A percentile compares a stretch with the other conserved stretches of the same genome.
These are phyloP conservation scores for Lethrus apterus DNA, from an alignment of 1,140 invertebrate genomes.

Conservation along the genomic window DNA sequence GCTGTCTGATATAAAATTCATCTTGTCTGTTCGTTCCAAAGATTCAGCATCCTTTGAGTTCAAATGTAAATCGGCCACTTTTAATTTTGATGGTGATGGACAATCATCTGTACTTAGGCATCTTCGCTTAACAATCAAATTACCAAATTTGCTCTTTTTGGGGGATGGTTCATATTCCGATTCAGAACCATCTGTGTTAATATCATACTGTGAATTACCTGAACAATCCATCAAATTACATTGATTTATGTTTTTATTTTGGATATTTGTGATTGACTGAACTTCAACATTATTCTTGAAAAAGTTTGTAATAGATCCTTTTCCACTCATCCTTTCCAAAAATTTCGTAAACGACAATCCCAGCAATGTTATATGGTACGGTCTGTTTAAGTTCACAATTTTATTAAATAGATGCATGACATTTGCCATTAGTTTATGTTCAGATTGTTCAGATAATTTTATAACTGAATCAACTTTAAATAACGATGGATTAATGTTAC, in stretches of 20 bases:
- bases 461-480: conserved; percentile 50
- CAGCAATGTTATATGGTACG: conserved; percentile 68
- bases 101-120: conserved; percentile 43
- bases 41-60: conserved; percentile 49
- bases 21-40: no score
- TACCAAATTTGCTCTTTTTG: conserved; percentile 55
- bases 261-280: conserved; percentile 58
- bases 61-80: conserved; percentile 52
- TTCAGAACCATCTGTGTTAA: conserved; percentile 44
- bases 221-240: conserved; percentile 21
- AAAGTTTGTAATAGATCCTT: conserved; percentile 62
- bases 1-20: no score
- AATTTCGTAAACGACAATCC: conserved; percentile 74
- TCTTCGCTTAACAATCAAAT: conserved; percentile 42
- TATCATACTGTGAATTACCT: conserved; percentile 43
- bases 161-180: conserved; percentile 61
- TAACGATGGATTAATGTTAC: conserved; percentile 56
- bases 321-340: conserved; percentile 55
- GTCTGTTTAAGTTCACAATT: conserved; percentile 54
- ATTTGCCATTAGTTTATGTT: conserved; percentile 58
- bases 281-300: conserved; percentile 61
- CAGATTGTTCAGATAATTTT: conserved; percentile 46
- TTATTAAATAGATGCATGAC: conserved; percentile 69
- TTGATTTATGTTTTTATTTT: conserved; percentile 41
- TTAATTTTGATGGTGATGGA: conserved; percentile 53